Conservation (phyloP, 2,797 vertebrate genomes). For the Meriones psammophilus region DNA sequence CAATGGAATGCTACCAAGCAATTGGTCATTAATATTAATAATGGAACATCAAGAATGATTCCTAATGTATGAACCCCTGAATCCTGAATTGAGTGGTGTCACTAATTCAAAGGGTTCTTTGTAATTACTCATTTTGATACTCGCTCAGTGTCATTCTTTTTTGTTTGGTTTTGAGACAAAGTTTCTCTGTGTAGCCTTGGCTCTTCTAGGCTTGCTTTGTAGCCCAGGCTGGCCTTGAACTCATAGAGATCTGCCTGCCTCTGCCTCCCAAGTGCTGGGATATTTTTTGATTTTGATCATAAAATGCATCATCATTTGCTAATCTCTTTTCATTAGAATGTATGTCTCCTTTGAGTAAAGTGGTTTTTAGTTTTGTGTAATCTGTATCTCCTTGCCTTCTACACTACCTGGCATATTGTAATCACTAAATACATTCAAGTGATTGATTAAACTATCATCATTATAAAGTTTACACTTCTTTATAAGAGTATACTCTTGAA, state of each 20-base stretch:
- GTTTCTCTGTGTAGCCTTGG: too few relatives aligned
- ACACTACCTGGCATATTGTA: not conserved
- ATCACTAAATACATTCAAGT: not conserved
- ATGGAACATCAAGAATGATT: not conserved
- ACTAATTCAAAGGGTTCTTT: not conserved
- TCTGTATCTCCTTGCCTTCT: not conserved
- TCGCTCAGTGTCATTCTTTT: not conserved
- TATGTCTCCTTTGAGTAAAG: not conserved
- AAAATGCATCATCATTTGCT: not conserved
- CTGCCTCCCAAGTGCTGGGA: too few relatives aligned
- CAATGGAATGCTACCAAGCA: too few relatives aligned
- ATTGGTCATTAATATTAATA: not conserved
- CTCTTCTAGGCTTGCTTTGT: too few relatives aligned
- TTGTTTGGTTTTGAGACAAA: too few relatives aligned
- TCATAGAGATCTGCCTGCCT: too few relatives aligned
- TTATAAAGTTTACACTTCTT: not conserved
- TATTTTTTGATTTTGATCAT: not conserved
- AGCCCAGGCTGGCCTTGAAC: too few relatives aligned
- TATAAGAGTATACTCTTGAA: not conserved
- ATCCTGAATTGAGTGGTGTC: not conserved
- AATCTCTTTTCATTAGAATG: not conserved
- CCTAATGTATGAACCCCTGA: not conserved
- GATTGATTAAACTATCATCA: not conserved
- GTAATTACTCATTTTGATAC: not conserved
- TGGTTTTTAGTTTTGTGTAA: not conserved